Base-by-base conservation (phyloP, 1,140 invertebrate species). In the Liolophura sinensis region DNA sequence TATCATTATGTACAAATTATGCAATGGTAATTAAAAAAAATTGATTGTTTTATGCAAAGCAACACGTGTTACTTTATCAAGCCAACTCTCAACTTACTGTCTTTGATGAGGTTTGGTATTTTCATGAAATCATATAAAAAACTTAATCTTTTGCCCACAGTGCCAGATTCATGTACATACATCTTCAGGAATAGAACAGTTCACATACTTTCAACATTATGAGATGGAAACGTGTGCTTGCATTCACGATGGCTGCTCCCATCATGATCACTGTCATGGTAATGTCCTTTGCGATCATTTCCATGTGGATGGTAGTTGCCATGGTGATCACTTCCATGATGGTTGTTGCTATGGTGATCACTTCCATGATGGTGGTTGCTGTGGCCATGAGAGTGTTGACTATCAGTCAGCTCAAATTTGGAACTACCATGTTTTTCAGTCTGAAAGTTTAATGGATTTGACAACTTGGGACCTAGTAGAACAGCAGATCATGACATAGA, bases 241-340 rank as follows among this genome's bases (percentile, higher is more conserved):
- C 31, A 40, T 40, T 9, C 31, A 9, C 31, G 31, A 40, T 40
- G 31, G 31, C 31, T 40, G 50, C 60, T 57, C 14, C 27, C 16
- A 57, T 31, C 47, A 48, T 59, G 7, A 64, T 52, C 25, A 47
- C 62, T 55, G 55, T 46, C 55, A 64, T 64, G 52, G 54, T 47
- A 11, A 40, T 64, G 54, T 11, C 54, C 1, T 31, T 54, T 40
- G 58, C 22, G 25, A 27, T 64, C 15, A 31, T 68, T 7, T 18
- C 65, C 62, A 58, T 68, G 67, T 27, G 72, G 67, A 61, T 73
- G 65, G 31, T 72, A 63, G 63, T 74, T 62, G 40, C 60, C n/a
- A 20, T 68, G 59, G 31, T 47, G n/a, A 49, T 74, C 60, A 59
- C 60, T 25, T 47, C 55, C 46, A 57, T 59, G 18, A n/a, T 46